A percentile compares a stretch with the other conserved stretches of the same genome.
Conservation (phyloP, 2,113 vertebrate genomes). For the Podiceps cristatus region DNA sequence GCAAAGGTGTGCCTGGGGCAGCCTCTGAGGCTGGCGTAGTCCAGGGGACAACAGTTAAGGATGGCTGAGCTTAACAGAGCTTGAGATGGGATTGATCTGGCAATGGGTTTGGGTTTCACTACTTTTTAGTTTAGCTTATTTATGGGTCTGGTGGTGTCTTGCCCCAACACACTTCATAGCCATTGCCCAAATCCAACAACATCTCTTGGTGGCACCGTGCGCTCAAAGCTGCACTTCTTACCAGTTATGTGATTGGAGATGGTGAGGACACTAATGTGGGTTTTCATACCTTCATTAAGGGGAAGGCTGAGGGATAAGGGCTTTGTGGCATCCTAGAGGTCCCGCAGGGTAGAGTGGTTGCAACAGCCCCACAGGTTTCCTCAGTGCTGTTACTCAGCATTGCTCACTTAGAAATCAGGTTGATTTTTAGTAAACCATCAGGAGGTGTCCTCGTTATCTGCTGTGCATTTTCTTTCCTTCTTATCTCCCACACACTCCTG, state of each 20-base stretch:
- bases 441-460: background rate
- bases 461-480: background rate
- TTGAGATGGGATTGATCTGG: rapidly evolving
- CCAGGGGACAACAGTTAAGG: background rate
- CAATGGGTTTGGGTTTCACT: background rate
- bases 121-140: background rate
- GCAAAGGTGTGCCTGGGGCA: background rate
- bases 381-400: background rate
- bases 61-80: background rate
- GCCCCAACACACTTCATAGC: background rate
- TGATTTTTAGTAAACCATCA: background rate
- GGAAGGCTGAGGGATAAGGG: background rate
- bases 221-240: background rate
- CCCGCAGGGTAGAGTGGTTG: background rate
- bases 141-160: background rate
- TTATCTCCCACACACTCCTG: background rate
- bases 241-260: background rate
- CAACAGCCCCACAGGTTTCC: rapidly evolving
- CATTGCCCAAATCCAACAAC: background rate
- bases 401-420: background rate
- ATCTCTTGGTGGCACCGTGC: background rate
- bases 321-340: background rate
- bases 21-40: rapidly evolving
- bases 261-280: background rate
- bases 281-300: background rate